These are phyloP conservation scores for Astatoreochromis straeleni DNA, from an alignment of 2,113 vertebrate genomes.

Conservation along the genomic window DNA sequence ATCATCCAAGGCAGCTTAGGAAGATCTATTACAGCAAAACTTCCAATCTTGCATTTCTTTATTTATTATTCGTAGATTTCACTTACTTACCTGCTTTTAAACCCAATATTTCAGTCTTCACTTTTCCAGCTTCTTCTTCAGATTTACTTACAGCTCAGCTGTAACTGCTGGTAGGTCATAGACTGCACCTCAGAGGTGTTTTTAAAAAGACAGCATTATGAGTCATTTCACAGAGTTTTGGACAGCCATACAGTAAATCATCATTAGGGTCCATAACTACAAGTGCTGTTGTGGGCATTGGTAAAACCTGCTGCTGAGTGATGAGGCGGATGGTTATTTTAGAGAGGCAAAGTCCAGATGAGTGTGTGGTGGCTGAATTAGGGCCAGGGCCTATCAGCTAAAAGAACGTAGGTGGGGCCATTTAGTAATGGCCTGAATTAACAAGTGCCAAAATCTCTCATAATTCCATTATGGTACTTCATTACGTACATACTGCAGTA, in stretches of 20 bases:
- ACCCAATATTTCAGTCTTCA: background rate
- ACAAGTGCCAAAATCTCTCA: conserved; percentile 60
- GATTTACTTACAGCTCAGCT: background rate
- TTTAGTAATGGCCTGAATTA: conserved; percentile 53
- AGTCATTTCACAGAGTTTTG: background rate
- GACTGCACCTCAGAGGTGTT: background rate
- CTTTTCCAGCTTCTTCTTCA: background rate
- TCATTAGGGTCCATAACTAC: conserved; percentile 6
- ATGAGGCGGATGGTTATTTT: conserved; percentile 28
- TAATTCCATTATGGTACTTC: conserved; percentile 57
- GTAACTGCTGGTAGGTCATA: background rate
- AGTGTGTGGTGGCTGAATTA: conserved; percentile 46
- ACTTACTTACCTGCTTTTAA: background rate
- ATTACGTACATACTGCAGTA: conserved; percentile 27
- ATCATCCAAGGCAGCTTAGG: background rate
- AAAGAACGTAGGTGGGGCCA: conserved; percentile 45
- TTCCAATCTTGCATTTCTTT: background rate
- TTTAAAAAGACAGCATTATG: background rate
- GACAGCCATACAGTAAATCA: background rate
- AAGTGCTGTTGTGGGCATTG: conserved; percentile 9
- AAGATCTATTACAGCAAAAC: background rate
- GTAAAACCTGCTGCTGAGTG: background rate
- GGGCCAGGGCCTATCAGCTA: conserved; percentile 33
- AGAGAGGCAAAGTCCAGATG: conserved; percentile 32
- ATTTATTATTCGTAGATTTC: background rate